These are phyloP conservation scores for Drosophila pseudoobscura DNA, from an alignment of 1,140 invertebrate genomes.

Conservation along the genomic window DNA sequence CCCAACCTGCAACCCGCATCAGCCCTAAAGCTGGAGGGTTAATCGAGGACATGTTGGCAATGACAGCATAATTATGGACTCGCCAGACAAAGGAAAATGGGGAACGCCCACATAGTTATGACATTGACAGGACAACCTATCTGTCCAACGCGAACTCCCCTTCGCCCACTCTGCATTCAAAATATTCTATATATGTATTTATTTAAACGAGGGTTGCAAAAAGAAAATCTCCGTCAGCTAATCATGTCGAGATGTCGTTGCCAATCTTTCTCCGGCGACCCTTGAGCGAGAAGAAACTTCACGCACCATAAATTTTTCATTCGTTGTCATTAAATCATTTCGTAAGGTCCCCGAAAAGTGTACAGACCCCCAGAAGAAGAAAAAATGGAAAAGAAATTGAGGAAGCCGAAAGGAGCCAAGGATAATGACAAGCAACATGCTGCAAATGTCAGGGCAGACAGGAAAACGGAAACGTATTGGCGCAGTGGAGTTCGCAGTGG, in stretches of 20 bases:
- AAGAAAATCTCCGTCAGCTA: conserved; percentile 43
- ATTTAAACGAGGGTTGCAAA: conserved; percentile 35
- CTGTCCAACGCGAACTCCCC: conserved; percentile 11
- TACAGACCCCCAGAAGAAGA: not conserved
- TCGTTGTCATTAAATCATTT: conserved; percentile 74
- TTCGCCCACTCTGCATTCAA: too few species aligned
- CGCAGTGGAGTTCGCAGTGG: conserved; percentile 74
- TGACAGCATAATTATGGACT: conserved; percentile 76
- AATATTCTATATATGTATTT: not conserved
- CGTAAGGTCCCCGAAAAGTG: conserved; percentile 20
- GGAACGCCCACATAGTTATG: conserved; percentile 75
- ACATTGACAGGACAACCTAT: conserved; percentile 64
- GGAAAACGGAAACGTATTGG: conserved; percentile 80
- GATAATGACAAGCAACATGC: conserved; percentile 77
- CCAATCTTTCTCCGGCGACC: conserved; percentile 61
- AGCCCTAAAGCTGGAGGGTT: conserved; percentile 31
- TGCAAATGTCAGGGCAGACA: conserved; percentile 78
- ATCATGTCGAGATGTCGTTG: conserved; percentile 57
- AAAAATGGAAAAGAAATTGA: conserved; percentile 15
- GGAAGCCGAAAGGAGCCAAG: conserved; percentile 38
- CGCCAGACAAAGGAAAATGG: conserved; percentile 40
- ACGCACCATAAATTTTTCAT: conserved; percentile 78
- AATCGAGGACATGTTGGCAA: conserved; percentile 55
- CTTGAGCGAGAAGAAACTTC: conserved; percentile 52
- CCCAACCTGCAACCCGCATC: conserved; percentile 33